phyloP scores from a whole-genome alignment of 2,888 invertebrate species.

The Andricus quercusramuli region DNA sequence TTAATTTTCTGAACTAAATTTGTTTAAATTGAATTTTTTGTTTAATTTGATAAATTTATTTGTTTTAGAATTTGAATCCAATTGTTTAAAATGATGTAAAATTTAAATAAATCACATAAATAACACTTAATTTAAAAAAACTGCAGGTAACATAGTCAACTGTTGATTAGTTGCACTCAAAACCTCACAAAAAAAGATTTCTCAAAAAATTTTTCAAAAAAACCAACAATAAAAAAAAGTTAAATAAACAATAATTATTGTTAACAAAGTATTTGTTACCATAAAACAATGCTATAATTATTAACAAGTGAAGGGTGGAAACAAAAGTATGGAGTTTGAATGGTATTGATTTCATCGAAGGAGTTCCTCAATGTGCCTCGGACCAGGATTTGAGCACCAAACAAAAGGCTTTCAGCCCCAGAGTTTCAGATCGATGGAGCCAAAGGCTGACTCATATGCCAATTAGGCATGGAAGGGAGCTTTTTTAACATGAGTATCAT shows the following conservation, averaged over 20 bases:
- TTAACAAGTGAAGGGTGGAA: neutral
- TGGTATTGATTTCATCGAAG: constrained; percentile 21
- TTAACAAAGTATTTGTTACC: neutral
- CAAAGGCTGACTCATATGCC: constrained; percentile 71
- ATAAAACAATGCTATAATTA: neutral
- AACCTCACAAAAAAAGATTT: too few relatives aligned
- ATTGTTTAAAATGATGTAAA: too few relatives aligned
- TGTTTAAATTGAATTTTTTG: too few relatives aligned
- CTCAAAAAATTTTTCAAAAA: neutral
- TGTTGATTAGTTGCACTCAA: too few relatives aligned
- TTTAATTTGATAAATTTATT: too few relatives aligned
- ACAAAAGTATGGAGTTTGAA: neutral
- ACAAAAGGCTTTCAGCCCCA: constrained; percentile 59
- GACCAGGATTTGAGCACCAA: constrained; percentile 37
- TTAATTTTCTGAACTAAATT: too few relatives aligned
- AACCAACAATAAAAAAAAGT: neutral
- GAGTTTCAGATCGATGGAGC: constrained; percentile 71
- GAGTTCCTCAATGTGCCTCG: constrained; percentile 22
- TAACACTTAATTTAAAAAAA: too few relatives aligned
- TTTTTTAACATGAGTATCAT: constrained; percentile 63
- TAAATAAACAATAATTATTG: constrained; percentile 39
- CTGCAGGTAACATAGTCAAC: too few relatives aligned
- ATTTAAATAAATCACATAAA: too few relatives aligned
- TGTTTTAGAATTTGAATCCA: too few relatives aligned
- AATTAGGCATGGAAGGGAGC: constrained; percentile 66